Evolutionary conservation across 2,797 vertebrate genomes (phyloP).

Genomic region (Artibeus lituratus): DNA sequence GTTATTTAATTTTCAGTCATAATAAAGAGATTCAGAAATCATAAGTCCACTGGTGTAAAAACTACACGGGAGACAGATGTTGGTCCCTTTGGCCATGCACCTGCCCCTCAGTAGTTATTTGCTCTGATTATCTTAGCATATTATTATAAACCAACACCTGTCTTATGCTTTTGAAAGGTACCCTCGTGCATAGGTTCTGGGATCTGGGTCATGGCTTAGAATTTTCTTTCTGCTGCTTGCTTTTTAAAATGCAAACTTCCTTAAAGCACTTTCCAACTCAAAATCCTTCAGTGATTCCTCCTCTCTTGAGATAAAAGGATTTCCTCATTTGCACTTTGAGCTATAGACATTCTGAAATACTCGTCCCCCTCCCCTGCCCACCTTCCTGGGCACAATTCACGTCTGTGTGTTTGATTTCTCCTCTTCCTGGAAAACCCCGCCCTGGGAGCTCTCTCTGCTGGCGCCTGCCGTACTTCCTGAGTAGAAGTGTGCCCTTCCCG

Average conservation of each 20-base stretch:
- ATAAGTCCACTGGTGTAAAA: accelerated
- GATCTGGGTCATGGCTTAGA: neutral
- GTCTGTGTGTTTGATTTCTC: neutral
- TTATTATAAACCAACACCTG: neutral
- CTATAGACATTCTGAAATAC: neutral
- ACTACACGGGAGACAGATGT: neutral
- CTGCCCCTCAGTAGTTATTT: neutral
- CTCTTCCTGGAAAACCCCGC: neutral
- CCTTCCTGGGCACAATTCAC: neutral
- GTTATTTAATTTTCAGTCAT: neutral
- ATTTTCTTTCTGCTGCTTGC: neutral
- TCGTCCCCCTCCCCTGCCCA: neutral
- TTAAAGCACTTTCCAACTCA: neutral
- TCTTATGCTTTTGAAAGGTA: neutral
- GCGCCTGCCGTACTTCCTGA: neutral
- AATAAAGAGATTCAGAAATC: neutral
- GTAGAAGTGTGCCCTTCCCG: neutral
- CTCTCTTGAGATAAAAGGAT: neutral
- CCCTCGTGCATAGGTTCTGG: neutral
- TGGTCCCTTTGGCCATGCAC: neutral
- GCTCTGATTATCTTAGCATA: neutral
- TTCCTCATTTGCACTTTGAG: neutral
- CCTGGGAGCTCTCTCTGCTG: neutral
- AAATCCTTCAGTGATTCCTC: neutral
- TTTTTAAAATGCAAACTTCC: neutral